A percentile compares a stretch with the other conserved stretches of the same genome.
Conservation (phyloP, 2,797 vertebrate genomes). For the Mormyrus hasselquistii region DNA sequence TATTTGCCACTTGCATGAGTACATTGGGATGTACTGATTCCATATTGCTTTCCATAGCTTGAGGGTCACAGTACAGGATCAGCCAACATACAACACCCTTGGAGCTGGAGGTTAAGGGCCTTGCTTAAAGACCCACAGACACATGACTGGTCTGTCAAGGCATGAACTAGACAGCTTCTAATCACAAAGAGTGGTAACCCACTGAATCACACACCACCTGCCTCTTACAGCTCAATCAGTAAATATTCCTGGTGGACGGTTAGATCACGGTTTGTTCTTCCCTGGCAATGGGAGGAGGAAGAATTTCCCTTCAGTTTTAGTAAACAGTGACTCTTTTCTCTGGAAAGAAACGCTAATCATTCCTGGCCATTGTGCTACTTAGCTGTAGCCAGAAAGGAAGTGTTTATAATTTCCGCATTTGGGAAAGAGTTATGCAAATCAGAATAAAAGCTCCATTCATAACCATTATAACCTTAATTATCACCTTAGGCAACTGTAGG, state of each 20-base stretch:
- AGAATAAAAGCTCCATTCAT: conserved; percentile 9
- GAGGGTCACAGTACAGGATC: neutral
- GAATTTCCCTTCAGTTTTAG: neutral
- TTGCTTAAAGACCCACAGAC: neutral
- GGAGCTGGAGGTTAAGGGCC: neutral
- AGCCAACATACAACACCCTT: neutral
- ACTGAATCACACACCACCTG: rapidly evolving
- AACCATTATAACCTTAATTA: neutral
- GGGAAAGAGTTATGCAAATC: conserved; percentile 2
- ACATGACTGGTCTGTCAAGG: neutral
- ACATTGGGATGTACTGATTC: neutral
- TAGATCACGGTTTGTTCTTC: neutral
- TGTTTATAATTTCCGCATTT: conserved; percentile 10
- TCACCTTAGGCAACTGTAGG: neutral
- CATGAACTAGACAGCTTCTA: neutral
- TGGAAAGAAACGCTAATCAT: neutral
- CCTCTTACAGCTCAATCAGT: neutral
- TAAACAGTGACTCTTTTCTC: neutral
- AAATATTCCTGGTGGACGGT: neutral
- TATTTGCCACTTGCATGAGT: neutral
- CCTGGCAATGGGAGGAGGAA: neutral
- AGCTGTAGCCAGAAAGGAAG: conserved; percentile 6
- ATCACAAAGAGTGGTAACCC: neutral
- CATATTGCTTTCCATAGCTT: neutral
- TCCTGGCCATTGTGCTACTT: neutral